Conservation (phyloP, 1,140 invertebrate species). For the Bombus sylvicola region DNA sequence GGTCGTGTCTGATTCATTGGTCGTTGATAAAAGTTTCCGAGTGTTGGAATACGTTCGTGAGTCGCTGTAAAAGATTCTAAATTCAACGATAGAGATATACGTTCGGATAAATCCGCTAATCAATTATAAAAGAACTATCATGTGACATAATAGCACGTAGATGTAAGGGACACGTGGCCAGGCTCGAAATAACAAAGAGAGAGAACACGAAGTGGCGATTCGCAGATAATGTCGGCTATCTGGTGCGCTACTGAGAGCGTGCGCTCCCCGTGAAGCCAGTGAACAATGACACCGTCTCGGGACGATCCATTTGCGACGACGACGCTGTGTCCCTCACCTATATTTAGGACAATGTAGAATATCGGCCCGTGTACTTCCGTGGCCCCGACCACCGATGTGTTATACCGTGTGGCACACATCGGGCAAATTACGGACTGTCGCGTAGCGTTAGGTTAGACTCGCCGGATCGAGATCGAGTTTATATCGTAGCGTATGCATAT, state of each 20-base stretch:
- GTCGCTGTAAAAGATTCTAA: too few species aligned
- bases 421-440: not conserved
- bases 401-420: conserved; percentile 19
- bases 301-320: conserved; percentile 45
- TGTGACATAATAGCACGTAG: not conserved
- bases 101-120: too few species aligned
- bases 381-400: conserved; percentile 22
- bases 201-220: not conserved
- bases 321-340: conserved; percentile 45
- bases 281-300: conserved; percentile 49
- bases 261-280: conserved; percentile 2
- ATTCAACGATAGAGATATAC: too few species aligned
- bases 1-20: too few species aligned
- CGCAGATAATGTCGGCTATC: conserved; percentile 32
- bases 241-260: not conserved
- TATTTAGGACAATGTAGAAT: conserved; percentile 55
- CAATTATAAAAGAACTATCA: too few species aligned
- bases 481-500: not conserved
- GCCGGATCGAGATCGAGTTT: conserved; percentile 3
- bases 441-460: not conserved
- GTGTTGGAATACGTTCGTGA: too few species aligned
- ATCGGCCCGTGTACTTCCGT: conserved; percentile 40
- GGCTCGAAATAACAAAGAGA: conserved; percentile 40
- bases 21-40: too few species aligned
- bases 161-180: conserved; percentile 35